These are phyloP conservation scores for Scaptodrosophila latifasciaeformis DNA, from an alignment of 2,888 invertebrate species.

Conservation along the genomic window DNA sequence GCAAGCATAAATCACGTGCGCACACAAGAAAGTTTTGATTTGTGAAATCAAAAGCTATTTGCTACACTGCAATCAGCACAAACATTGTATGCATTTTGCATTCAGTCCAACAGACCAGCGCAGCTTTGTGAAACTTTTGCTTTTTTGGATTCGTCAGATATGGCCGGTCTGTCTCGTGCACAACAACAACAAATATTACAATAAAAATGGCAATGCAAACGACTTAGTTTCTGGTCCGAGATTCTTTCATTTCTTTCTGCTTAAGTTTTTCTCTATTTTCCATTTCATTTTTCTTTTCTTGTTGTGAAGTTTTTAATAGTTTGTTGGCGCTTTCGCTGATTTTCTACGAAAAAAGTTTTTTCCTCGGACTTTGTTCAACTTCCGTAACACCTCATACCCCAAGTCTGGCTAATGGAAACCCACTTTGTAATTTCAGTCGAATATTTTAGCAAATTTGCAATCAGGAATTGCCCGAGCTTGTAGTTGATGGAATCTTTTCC, in stretches of 20 bases:
- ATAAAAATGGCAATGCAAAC: neutral
- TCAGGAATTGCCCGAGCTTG: no score
- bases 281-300: constrained; percentile 24
- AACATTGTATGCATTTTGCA: constrained; percentile 61
- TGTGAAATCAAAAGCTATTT: constrained; percentile 71
- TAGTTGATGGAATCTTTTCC: no score
- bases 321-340: constrained; percentile 66
- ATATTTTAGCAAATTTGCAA: no score
- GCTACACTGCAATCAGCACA: constrained; percentile 66
- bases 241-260: constrained; percentile 31
- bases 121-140: constrained; percentile 50
- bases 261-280: constrained; percentile 35
- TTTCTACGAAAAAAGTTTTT: constrained; percentile 52
- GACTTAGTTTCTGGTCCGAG: neutral
- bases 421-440: no score
- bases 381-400: no score
- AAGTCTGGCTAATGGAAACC: no score
- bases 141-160: constrained; percentile 69
- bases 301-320: constrained; percentile 64
- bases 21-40: constrained; percentile 73
- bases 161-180: constrained; percentile 49
- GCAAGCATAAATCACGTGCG: constrained; percentile 73
- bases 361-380: neutral
- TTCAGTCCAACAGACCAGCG: no score
- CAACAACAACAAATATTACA: constrained; percentile 33